phyloP scores from a whole-genome alignment of 1,140 invertebrate species.

The Pachyrhynchus sulphureomaculatus region DNA sequence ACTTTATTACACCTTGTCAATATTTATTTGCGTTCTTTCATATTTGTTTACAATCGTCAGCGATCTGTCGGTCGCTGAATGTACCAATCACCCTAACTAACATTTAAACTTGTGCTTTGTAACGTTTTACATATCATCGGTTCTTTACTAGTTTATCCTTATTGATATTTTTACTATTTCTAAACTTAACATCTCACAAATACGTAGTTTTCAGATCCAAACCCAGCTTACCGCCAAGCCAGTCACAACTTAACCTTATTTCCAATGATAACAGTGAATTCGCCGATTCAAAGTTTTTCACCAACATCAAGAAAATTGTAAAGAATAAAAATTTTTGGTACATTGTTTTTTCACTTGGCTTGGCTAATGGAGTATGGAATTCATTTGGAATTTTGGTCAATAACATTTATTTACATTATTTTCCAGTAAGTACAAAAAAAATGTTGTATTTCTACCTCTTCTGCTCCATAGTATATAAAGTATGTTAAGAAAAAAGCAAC shows the following conservation, averaged over 20 bases:
- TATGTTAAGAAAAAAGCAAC: no score
- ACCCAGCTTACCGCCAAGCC: conserved; percentile 60
- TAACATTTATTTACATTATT: conserved; percentile 40
- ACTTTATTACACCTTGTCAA: no score
- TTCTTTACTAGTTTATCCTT: no score
- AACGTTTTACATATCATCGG: no score
- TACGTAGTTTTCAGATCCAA: conserved; percentile 60
- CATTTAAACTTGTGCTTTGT: no score
- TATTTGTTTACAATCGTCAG: no score
- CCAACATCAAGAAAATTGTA: conserved; percentile 16
- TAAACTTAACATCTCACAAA: neutral
- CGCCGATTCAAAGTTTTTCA: conserved; percentile 5
- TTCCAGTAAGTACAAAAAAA: conserved; percentile 37
- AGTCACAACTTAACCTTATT: conserved; percentile 38
- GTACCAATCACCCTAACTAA: no score
- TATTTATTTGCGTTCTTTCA: no score
- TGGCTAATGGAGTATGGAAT: conserved; percentile 39
- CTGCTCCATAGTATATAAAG: no score
- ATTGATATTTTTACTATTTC: no score
- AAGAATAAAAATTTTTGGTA: conserved; percentile 38
- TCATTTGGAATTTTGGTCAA: conserved; percentile 39
- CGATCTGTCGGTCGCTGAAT: no score
- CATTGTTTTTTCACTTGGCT: conserved; percentile 34
- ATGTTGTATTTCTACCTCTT: no score
- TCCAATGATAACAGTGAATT: neutral